A percentile compares a stretch with the other conserved stretches of the same genome.
Evolutionary conservation across 2,888 invertebrate genomes (phyloP).

Genomic region (Candidula unifasciata): DNA sequence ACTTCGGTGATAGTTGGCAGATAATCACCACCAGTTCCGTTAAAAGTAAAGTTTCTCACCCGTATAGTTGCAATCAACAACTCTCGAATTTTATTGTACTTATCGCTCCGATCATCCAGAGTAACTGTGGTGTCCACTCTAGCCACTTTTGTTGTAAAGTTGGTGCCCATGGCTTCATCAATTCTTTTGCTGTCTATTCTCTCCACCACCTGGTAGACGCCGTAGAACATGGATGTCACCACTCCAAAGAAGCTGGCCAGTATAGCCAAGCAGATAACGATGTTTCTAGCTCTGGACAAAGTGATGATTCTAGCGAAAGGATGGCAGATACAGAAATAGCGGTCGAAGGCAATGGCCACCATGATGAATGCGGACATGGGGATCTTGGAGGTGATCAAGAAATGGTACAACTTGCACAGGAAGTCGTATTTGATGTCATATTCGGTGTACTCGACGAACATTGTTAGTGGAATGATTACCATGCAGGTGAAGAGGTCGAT

Average conservation of each 20-base stretch:
- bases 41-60: constrained; percentile 13
- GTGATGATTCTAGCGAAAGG: constrained; percentile 65
- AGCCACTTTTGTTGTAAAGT: constrained; percentile 27
- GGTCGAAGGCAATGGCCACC: constrained; percentile 74
- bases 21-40: neutral
- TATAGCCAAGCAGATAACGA: constrained; percentile 59
- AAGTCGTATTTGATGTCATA: constrained; percentile 63
- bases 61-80: neutral
- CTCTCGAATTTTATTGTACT: constrained; percentile 5
- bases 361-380: constrained; percentile 74
- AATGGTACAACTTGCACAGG: constrained; percentile 71
- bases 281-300: constrained; percentile 58
- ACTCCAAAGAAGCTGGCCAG: constrained; percentile 64
- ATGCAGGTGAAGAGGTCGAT: constrained; percentile 62
- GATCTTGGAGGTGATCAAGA: constrained; percentile 71
- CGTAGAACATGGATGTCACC: constrained; percentile 63
- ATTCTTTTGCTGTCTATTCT: constrained; percentile 34
- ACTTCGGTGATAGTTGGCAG: neutral
- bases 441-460: constrained; percentile 58
- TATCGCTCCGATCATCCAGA: neutral
- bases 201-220: constrained; percentile 58
- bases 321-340: constrained; percentile 74
- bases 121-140: neutral
- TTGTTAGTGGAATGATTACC: constrained; percentile 62
- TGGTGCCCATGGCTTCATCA: constrained; percentile 33